These are phyloP conservation scores for Acholoe squamosa DNA, from an alignment of 2,888 invertebrate genomes.

Conservation along the genomic window DNA sequence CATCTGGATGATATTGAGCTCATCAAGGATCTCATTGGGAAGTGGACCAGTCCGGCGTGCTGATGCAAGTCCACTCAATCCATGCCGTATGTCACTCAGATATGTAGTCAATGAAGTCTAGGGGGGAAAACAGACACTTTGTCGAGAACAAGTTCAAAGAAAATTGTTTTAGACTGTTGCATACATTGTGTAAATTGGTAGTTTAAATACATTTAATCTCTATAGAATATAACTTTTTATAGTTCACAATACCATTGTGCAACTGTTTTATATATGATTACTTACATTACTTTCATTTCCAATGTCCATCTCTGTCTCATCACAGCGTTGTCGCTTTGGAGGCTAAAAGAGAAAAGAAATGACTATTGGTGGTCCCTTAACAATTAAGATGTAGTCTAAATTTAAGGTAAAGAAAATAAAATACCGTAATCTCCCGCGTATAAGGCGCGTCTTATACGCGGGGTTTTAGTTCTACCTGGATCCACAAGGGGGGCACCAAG, in stretches of 20 bases:
- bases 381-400: not conserved
- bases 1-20: conserved; percentile 16
- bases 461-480: no score
- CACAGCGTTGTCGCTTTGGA: conserved; percentile 8
- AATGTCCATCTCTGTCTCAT: not conserved
- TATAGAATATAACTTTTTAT: not conserved
- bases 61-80: not conserved
- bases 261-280: not conserved
- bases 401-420: not conserved
- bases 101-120: not conserved
- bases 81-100: not conserved
- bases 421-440: no score
- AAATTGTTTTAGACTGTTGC: not conserved
- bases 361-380: not conserved
- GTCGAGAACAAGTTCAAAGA: not conserved
- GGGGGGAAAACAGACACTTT: not conserved
- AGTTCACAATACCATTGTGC: not conserved
- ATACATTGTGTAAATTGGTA: not conserved
- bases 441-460: no score
- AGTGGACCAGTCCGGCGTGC: not conserved
- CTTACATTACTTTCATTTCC: not conserved
- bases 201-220: not conserved
- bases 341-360: not conserved
- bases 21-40: not conserved
- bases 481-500: no score